These are phyloP conservation scores for Myiagra hebetior DNA, from an alignment of 2,113 vertebrate genomes.

Conservation along the genomic window DNA sequence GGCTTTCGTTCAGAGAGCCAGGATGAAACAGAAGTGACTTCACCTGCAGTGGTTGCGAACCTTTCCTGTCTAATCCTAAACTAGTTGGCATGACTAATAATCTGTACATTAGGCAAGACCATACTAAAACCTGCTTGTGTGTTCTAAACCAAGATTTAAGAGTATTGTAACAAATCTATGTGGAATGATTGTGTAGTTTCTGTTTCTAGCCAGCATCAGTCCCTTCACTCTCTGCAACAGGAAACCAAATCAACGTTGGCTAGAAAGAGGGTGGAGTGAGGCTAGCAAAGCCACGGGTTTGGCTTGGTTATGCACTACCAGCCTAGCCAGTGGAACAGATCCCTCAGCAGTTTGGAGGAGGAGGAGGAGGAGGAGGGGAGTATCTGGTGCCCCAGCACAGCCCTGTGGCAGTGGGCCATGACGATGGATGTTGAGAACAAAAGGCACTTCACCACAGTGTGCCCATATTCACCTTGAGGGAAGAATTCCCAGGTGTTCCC, in stretches of 20 bases:
- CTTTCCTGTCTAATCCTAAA: constrained; percentile 18
- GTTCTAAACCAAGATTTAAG: background rate
- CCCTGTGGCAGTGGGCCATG: background rate
- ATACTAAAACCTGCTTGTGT: background rate
- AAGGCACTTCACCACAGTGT: background rate
- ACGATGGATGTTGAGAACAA: background rate
- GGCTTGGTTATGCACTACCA: background rate
- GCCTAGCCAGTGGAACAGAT: background rate
- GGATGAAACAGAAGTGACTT: background rate
- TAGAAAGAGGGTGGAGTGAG: background rate
- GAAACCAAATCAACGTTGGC: background rate
- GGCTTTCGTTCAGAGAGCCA: background rate
- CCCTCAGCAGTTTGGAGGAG: background rate
- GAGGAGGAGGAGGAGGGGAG: background rate
- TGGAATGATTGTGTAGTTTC: constrained; percentile 26
- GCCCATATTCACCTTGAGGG: background rate
- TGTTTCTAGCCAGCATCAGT: background rate
- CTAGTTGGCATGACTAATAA: constrained; percentile 30
- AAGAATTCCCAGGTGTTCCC: background rate
- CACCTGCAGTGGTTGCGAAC: constrained; percentile 3
- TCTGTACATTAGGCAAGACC: constrained; percentile 9
- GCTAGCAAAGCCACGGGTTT: background rate
- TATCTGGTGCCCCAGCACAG: background rate
- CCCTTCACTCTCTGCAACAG: background rate
- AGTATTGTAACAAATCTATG: constrained; percentile 10